Percentiles rank a stretch among this genome's conserved stretches.
These are phyloP conservation scores for Pontoporia blainvillei DNA, from an alignment of 2,113 vertebrate genomes.

Conservation along the genomic window DNA sequence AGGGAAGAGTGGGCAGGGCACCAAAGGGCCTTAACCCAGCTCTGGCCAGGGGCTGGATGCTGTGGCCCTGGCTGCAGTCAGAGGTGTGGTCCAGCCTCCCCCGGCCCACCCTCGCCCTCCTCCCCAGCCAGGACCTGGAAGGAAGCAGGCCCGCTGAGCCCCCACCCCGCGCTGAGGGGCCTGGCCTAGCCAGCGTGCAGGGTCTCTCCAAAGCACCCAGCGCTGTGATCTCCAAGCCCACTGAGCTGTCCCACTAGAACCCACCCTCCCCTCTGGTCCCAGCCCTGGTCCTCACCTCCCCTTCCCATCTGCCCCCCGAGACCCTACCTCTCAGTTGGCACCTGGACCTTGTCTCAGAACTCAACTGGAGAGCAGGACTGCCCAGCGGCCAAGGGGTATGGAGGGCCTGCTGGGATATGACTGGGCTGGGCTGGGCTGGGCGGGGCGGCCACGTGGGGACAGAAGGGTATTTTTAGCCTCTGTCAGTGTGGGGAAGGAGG, in stretches of 20 bases:
- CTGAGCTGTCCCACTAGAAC: accelerated
- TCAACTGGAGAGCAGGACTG: not conserved
- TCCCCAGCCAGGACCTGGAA: not conserved
- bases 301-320: too few species aligned
- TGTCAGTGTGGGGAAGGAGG: not conserved
- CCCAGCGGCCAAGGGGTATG: not conserved
- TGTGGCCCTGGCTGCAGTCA: not conserved
- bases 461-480: conserved; percentile 79
- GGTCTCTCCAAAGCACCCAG: too few species aligned
- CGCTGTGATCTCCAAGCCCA: accelerated
- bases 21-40: not conserved
- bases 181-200: accelerated
- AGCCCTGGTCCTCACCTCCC: not conserved
- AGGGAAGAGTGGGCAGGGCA: accelerated
- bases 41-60: accelerated
- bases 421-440: not conserved
- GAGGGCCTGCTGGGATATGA: not conserved
- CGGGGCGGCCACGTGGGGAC: not conserved
- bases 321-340: conserved; percentile 37
- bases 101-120: accelerated
- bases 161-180: not conserved
- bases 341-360: not conserved
- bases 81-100: not conserved
- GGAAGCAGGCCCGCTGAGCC: accelerated
- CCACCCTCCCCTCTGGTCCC: not conserved